Percentiles rank a stretch among this genome's conserved stretches.
Evolutionary conservation across 2,888 invertebrate species (phyloP).

Genomic region (Pollenia labialis): DNA sequence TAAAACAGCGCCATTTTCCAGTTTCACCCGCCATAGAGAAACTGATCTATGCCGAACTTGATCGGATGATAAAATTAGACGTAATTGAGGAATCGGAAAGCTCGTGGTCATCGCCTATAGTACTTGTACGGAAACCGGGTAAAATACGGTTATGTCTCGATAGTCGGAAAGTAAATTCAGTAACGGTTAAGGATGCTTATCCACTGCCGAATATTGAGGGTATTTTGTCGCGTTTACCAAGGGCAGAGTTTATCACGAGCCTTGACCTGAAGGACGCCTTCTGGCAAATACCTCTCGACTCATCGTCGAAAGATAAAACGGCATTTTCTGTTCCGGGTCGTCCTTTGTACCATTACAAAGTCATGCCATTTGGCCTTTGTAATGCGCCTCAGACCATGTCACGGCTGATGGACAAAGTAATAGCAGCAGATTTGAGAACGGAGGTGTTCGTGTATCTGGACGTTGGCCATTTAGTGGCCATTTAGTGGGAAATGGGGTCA

Average conservation of each 20-base stretch:
- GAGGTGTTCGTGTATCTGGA: constrained; percentile 52
- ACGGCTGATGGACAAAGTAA: constrained; percentile 43
- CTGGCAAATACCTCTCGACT: constrained; percentile 42
- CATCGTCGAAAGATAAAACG: constrained; percentile 27
- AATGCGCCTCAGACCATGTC: constrained; percentile 7
- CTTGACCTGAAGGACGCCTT: constrained; percentile 59
- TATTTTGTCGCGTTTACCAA: constrained; percentile 62
- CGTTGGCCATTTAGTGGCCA: constrained; percentile 52
- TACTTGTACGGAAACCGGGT: background rate
- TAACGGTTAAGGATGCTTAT: constrained; percentile 67
- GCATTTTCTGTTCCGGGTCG: constrained; percentile 27
- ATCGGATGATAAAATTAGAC: too few species aligned
- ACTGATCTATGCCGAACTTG: too few species aligned
- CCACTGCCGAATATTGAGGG: constrained; percentile 69
- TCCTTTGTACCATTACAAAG: background rate
- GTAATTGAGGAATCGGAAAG: too few species aligned
- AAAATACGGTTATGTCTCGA: constrained; percentile 45
- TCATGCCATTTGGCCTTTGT: too few species aligned
- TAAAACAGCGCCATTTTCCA: too few species aligned
- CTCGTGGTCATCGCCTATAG: too few species aligned
- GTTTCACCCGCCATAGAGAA: too few species aligned
- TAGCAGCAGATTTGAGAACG: constrained; percentile 11
- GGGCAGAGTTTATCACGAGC: constrained; percentile 57
- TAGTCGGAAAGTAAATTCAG: constrained; percentile 29
- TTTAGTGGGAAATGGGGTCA: constrained; percentile 46